phyloP scores from a whole-genome alignment of 1,140 invertebrate species.

The Pararge aegeria region DNA sequence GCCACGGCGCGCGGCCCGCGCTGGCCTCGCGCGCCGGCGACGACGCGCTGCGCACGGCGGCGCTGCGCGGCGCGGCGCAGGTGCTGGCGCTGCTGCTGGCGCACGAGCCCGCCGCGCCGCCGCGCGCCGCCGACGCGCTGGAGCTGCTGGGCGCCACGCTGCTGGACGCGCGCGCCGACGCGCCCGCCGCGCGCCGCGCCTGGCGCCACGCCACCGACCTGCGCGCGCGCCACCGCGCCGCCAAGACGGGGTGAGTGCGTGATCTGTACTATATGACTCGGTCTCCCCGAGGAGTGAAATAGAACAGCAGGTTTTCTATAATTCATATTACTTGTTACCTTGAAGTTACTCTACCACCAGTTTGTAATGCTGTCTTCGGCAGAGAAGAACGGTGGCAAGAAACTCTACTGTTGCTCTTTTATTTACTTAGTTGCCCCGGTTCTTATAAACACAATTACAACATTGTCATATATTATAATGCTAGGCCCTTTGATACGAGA shows the following conservation, averaged over 20 bases:
- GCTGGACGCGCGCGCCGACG: slow-evolving; percentile 90
- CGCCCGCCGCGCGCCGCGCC: slow-evolving; percentile 81
- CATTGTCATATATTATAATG: too few species aligned
- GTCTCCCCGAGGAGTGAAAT: too few species aligned
- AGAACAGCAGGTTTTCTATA: too few species aligned
- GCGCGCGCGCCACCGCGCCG: slow-evolving; percentile 18
- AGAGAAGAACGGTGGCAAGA: too few species aligned
- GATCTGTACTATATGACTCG: too few species aligned
- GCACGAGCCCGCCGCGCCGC: slow-evolving; percentile 82
- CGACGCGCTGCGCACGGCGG: slow-evolving; percentile 94
- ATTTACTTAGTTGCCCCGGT: too few species aligned
- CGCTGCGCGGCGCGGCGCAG: slow-evolving; percentile 90
- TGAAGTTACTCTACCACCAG: too few species aligned
- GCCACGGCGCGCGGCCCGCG: slow-evolving; percentile 89
- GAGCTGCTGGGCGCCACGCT: slow-evolving; percentile 92
- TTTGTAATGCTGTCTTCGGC: too few species aligned
- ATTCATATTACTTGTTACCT: too few species aligned
- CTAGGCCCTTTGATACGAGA: too few species aligned
- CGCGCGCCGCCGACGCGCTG: slow-evolving; percentile 89
- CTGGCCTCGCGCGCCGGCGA: slow-evolving; percentile 90
- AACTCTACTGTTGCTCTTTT: too few species aligned
- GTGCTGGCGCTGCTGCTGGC: slow-evolving; percentile 88
- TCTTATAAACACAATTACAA: too few species aligned
- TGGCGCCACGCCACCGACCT: slow-evolving; percentile 85
- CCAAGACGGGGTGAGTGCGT: slow-evolving; percentile 4